Evolutionary conservation across 2,797 vertebrate species (phyloP).

Genomic region (Anguilla marmorata): DNA sequence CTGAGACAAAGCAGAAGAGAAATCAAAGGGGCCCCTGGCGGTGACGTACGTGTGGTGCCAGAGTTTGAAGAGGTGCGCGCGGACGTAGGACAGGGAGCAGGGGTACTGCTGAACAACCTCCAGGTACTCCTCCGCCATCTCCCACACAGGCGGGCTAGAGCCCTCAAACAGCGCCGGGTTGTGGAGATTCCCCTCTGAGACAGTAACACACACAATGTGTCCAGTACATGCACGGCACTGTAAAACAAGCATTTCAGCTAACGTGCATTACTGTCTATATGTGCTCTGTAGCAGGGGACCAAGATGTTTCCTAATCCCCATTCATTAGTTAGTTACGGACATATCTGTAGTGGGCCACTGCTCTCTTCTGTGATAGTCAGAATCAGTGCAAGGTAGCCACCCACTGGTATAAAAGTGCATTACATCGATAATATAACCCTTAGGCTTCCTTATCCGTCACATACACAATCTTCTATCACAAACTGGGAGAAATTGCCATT

Average conservation of each 20-base stretch:
- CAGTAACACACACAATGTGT: not conserved
- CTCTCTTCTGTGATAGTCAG: not conserved
- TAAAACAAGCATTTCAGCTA: not conserved
- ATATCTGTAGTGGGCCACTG: not conserved
- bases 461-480: not conserved
- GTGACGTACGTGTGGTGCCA: conserved; percentile 95
- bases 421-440: not conserved
- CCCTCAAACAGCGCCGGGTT: conserved; percentile 96
- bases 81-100: conserved; percentile 86
- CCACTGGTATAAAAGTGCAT: conserved; percentile 19
- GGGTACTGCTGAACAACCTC: conserved; percentile 82
- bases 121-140: conserved; percentile 94
- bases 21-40: not conserved
- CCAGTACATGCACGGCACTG: not conserved
- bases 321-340: not conserved
- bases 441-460: not conserved
- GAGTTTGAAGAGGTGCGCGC: conserved; percentile 96
- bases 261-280: not conserved
- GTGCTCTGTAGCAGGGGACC: not conserved
- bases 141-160: conserved; percentile 87
- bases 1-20: not conserved
- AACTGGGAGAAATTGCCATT: not conserved
- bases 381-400: conserved; percentile 17
- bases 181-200: conserved; percentile 92
- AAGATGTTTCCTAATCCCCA: not conserved